Evolutionary conservation across 2,888 invertebrate species (phyloP), one percentile per base, ranked within the genome.

Genomic region (Pammene fasciana): DNA sequence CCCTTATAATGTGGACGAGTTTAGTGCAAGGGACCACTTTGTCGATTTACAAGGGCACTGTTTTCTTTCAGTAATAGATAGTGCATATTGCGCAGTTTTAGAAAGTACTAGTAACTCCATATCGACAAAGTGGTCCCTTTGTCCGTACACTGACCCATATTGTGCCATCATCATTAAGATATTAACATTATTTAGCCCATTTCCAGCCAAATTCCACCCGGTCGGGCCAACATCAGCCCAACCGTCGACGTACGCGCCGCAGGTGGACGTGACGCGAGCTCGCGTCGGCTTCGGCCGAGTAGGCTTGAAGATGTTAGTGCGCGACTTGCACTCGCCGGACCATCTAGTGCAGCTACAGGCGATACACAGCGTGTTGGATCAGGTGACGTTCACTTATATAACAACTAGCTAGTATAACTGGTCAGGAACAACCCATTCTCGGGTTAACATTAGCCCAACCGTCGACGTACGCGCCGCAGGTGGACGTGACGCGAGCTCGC

Each of bases 361-460:
- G 1, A 66, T 92, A 41, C 92, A 92, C 68, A 85, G 79, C 36
- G 65, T 92, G n/a, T 73, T 89, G 60, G 88, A 90, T 74, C 85
- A 88, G 86, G 92, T 91, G 62, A 50, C 54, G 7, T 43, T 4
- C 10, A 9, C 14, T 43, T 5, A 43, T 43, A 13, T 43, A 5
- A 43, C 7, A 10, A 43, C 10, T 43, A 9, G 9, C 38, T 0
- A 7, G 6, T 38, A 9, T 0, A 6, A 38, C 9, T 38, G 38
- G 9, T 38, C 38, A 38, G 38, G 0, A 38, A 38, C 6, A 38
- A 26, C 26, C 26, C 1, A 26, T 26, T 26, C 79, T 81, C 68
- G 77, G 88, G 3, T 67, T 88, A 50, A 85, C 85, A 10, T 90
- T 91, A 0, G 87, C 87, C 87, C 91, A 89, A 72, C 92, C 92